Evolutionary conservation across 2,113 vertebrate genomes (phyloP).

Genomic region (Semicossyphus pulcher): DNA sequence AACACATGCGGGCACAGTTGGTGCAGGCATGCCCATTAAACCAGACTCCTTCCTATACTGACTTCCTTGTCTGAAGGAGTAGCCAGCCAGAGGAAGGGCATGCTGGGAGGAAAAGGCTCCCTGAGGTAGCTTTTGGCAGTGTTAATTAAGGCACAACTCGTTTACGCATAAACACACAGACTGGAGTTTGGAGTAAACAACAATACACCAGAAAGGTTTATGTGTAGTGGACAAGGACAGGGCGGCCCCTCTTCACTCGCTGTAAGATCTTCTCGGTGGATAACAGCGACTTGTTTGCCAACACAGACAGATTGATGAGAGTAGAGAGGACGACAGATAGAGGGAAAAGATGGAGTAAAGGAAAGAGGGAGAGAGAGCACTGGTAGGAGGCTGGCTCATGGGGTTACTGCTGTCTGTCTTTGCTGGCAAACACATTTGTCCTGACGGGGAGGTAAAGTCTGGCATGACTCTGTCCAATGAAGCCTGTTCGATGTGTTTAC

Average conservation of each 20-base stretch:
- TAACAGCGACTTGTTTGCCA: slow-evolving; percentile 46
- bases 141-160: slow-evolving; percentile 27
- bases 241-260: slow-evolving; percentile 14
- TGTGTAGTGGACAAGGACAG: slow-evolving; percentile 9
- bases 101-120: slow-evolving; percentile 58
- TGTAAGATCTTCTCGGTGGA: slow-evolving; percentile 23
- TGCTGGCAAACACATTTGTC: slow-evolving; percentile 48
- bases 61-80: slow-evolving; percentile 39
- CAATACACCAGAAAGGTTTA: slow-evolving; percentile 23
- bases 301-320: slow-evolving; percentile 60
- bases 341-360: slow-evolving; percentile 17
- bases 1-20: slow-evolving; percentile 65
- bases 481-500: slow-evolving; percentile 53
- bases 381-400: slow-evolving; percentile 54
- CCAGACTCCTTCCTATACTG: slow-evolving; percentile 28
- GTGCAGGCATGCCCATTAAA: slow-evolving; percentile 61
- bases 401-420: slow-evolving; percentile 64
- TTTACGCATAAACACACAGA: slow-evolving; percentile 2
- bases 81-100: slow-evolving; percentile 54
- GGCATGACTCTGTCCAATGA: slow-evolving; percentile 29
- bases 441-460: slow-evolving; percentile 48
- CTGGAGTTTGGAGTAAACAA: slow-evolving; percentile 23
- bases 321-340: slow-evolving; percentile 17
- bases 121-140: slow-evolving; percentile 40
- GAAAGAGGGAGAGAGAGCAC: slow-evolving; percentile 8